Percentiles rank a stretch among this genome's conserved stretches.
phyloP scores from a whole-genome alignment of 2,888 invertebrate species.

The Drosophila fulvimacula region DNA sequence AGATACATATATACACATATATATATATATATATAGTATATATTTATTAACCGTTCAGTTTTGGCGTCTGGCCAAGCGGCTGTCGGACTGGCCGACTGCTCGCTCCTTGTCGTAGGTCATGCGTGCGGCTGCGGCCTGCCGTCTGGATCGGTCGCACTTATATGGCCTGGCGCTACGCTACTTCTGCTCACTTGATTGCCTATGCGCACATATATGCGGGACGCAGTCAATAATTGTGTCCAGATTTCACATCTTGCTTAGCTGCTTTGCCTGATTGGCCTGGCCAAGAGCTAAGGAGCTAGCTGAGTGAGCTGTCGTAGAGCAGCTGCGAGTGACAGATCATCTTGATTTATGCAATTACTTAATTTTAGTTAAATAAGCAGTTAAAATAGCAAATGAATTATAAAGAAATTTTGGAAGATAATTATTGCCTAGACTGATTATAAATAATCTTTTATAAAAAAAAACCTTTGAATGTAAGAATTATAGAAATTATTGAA shows the following conservation, averaged over 20 bases:
- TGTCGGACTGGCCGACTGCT: constrained; percentile 7
- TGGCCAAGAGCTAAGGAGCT: neutral
- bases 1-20: neutral
- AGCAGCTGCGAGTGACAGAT: constrained; percentile 21
- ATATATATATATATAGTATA: neutral
- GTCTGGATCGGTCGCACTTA: constrained; percentile 32
- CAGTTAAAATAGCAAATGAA: neutral
- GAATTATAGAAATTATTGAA: neutral
- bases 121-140: constrained; percentile 38
- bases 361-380: neutral
- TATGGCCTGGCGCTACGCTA: constrained; percentile 59
- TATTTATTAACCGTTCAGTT: constrained; percentile 39
- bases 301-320: neutral
- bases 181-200: constrained; percentile 53
- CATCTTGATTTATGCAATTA: neutral
- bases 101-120: constrained; percentile 67
- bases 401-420: neutral
- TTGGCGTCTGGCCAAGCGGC: constrained; percentile 38
- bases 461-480: no score
- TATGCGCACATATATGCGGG: constrained; percentile 61
- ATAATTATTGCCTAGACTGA: neutral
- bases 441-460: no score
- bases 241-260: constrained; percentile 40
- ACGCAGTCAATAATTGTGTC: constrained; percentile 42
- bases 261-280: constrained; percentile 9